Evolutionary conservation across 2,797 vertebrate genomes (phyloP), one percentile per base, ranked within the genome.

Genomic region (Enoplosus armatus): DNA sequence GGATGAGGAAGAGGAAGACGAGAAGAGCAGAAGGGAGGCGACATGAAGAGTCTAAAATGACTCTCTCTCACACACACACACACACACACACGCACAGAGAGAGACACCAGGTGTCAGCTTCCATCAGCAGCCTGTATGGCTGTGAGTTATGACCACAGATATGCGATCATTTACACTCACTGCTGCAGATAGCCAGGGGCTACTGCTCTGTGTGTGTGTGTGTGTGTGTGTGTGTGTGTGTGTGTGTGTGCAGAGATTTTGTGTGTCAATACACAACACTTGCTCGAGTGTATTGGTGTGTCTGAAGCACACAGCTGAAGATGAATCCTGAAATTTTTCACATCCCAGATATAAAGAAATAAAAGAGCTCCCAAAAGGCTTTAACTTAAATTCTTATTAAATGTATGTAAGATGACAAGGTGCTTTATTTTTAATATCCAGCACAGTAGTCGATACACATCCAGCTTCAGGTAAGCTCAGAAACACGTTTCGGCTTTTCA

Each of bases 61-160:
- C 73, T 56, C 53, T 39, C 39, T n/a, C 35, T 45, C 56, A 63
- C 70, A 60, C 79, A 86, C 33, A 70, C 18, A 59, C 26, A 76
- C 48, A 70, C 80, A 85, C 39, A 70, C n/a, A 53, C 26, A 75
- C 53, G 66, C 12, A 72, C 20, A 70, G 0, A 63, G 10, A 69
- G 8, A 79, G 35, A 87, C 67, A 76, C 1, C 50, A 53, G 83
- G 87, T 85, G 90, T 89, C 85, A 82, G 54, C 74, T 92, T 92
- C 75, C 84, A 84, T 85, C 77, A 76, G 83, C 67, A 75, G 83
- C 84, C 66, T 75, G 71, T 65, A 75, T 60, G 77, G 63, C 85
- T 88, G 88, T 93, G 77, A 90, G 91, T 94, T 91, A 92, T 90
- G 85, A 90, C 83, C 90, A 54, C 82, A 86, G 78, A 69, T 77